Conservation (phyloP, 2,113 vertebrate genomes). For the Microtus oregoni region DNA sequence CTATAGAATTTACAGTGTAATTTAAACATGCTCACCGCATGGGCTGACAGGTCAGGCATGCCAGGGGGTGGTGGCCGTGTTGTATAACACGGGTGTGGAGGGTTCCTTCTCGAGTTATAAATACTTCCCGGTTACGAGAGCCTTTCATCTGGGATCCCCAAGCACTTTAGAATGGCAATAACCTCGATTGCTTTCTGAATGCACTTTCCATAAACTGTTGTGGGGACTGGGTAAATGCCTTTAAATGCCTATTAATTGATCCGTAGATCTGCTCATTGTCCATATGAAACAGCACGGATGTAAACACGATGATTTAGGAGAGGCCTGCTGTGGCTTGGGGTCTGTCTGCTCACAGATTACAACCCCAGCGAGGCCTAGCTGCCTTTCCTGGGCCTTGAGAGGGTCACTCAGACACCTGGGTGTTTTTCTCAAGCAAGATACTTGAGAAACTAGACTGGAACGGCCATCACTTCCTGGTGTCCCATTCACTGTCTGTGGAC, state of each 20-base stretch:
- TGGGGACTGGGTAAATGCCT: slow-evolving; percentile 79
- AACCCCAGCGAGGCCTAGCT: background rate
- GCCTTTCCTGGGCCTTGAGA: background rate
- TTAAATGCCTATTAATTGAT: slow-evolving; percentile 83
- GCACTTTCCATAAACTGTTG: slow-evolving; percentile 80
- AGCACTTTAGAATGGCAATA: slow-evolving; percentile 81
- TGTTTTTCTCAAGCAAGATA: slow-evolving; percentile 13
- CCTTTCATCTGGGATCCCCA: slow-evolving; percentile 82
- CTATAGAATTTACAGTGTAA: slow-evolving; percentile 77
- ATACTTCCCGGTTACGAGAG: slow-evolving; percentile 79
- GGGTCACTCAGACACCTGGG: background rate
- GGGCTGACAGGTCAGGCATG: slow-evolving; percentile 73
- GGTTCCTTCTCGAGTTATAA: slow-evolving; percentile 80
- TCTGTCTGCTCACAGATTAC: slow-evolving; percentile 3
- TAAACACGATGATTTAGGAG: slow-evolving; percentile 72
- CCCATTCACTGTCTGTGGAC: background rate
- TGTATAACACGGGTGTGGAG: slow-evolving; percentile 81
- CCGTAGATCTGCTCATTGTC: slow-evolving; percentile 77
- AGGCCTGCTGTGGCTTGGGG: background rate
- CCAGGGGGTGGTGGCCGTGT: slow-evolving; percentile 70
- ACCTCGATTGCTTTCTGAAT: slow-evolving; percentile 80
- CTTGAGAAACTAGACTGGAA: background rate
- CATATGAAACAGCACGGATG: slow-evolving; percentile 76
- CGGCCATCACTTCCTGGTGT: background rate
- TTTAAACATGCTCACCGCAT: slow-evolving; percentile 75